Evolutionary conservation across 2,888 invertebrate genomes (phyloP), one percentile per base, ranked within the genome.

Genomic region (Micropterix aruncella): DNA sequence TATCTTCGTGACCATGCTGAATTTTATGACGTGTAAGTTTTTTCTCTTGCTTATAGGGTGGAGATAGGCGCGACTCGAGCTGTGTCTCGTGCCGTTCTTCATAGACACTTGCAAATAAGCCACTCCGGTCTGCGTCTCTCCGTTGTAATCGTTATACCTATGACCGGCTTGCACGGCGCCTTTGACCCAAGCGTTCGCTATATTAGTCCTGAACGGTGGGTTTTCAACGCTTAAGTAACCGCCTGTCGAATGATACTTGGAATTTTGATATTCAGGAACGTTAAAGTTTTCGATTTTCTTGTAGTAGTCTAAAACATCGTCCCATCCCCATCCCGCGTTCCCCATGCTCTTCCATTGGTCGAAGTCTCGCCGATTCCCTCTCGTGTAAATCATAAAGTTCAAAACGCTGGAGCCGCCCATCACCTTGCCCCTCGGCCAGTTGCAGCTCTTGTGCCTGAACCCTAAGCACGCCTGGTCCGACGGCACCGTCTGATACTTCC

Each of bases 401-500:
- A 89, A 65, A 1, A 83, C 79, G 49, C 83, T 83, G 5, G 80
- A 80, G 2, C 91, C 91, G 3, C 91, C 91, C 56, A 91, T 73
- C 0, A 85, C 83, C 60, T 83, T 87, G 2, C 89, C 90, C 48
- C 83, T 66, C 0, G 88, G 87, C 80, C 80, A 87, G 52, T 82
- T 78, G 58, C 87, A 86, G 48, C 79, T 79, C 50, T 74, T 73
- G 51, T 83, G 78, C 50, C 79, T 77, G 70, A 87, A 80, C 3
- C 85, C 87, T 16, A 80, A 69, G 55, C 87, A 87, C 51, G 79
- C 81, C 43, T 66, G 74, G 38, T 74, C 69, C 12, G 84, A 86
- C 0, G 88, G 81, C 57, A 83, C 80, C 0, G 88, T 87, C 56
- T 80, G 78, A 60, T 87, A 90, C 50, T 74, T 79, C 90, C 90